Evolutionary conservation across 2,797 vertebrate genomes (phyloP).

Genomic region (Sciurus carolinensis): DNA sequence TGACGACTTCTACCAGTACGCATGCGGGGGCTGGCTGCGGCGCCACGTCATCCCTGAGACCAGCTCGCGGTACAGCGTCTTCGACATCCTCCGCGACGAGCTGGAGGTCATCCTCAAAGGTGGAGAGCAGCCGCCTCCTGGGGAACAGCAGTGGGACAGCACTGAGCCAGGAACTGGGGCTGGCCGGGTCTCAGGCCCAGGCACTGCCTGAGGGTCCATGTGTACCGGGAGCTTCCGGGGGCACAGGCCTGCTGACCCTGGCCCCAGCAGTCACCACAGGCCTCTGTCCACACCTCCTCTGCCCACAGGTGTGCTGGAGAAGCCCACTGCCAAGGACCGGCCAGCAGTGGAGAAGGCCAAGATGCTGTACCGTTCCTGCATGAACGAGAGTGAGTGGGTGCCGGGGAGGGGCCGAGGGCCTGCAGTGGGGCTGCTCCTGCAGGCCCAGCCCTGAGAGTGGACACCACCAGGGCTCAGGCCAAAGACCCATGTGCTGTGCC

Average conservation of each 20-base stretch:
- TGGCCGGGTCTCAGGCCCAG: background rate
- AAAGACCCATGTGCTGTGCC: background rate
- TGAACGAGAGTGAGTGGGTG: conserved; percentile 95
- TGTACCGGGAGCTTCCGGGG: accelerated
- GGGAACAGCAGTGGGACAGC: background rate
- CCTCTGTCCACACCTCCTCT: conserved; percentile 52
- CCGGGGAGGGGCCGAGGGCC: background rate
- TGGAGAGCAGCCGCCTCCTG: conserved; percentile 83
- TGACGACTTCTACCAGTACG: conserved; percentile 97
- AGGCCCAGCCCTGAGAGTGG: background rate
- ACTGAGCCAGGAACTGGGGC: background rate
- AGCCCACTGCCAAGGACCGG: conserved; percentile 90
- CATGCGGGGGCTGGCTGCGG: conserved; percentile 97
- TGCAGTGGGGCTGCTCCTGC: accelerated
- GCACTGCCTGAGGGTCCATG: background rate
- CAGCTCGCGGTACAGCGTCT: conserved; percentile 96
- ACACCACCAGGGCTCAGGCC: accelerated
- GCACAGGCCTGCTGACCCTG: background rate
- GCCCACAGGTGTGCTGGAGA: conserved; percentile 94
- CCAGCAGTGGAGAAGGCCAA: conserved; percentile 96
- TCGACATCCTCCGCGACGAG: conserved; percentile 96
- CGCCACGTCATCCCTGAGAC: conserved; percentile 96
- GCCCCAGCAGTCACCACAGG: background rate
- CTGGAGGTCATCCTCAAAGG: conserved; percentile 98
- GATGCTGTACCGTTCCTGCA: conserved; percentile 96